Percentiles rank a stretch among this genome's conserved stretches.
These are phyloP conservation scores for Cololabis saira DNA, from an alignment of 2,113 vertebrate species.

Conservation along the genomic window DNA sequence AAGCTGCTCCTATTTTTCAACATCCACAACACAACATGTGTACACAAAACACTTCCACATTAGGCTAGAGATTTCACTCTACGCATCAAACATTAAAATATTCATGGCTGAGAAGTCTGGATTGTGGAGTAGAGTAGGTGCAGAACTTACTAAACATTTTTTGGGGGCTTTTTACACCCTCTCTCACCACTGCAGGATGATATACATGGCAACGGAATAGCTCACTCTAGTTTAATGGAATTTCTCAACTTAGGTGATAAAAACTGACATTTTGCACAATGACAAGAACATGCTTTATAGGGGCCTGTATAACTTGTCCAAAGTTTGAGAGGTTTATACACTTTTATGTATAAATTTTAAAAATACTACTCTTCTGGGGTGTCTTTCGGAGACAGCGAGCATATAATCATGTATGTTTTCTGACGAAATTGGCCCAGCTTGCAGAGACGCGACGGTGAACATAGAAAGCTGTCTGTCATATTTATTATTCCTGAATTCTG, in stretches of 20 bases:
- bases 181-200: conserved; percentile 32
- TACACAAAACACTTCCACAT: conserved; percentile 22
- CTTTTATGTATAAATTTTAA: not conserved
- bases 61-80: conserved; percentile 41
- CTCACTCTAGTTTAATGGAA: conserved; percentile 11
- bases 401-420: too few species aligned
- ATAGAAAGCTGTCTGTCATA: too few species aligned
- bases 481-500: too few species aligned
- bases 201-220: conserved; percentile 12
- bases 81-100: conserved; percentile 59
- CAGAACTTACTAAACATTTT: conserved; percentile 15
- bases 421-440: too few species aligned
- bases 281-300: not conserved
- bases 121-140: conserved; percentile 43
- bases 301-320: not conserved
- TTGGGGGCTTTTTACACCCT: conserved; percentile 32
- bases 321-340: not conserved
- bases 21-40: too few species aligned
- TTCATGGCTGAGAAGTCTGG: conserved; percentile 32
- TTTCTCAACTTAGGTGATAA: conserved; percentile 9
- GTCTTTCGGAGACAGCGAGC: not conserved
- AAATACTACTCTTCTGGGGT: not conserved
- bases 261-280: not conserved
- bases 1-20: too few species aligned
- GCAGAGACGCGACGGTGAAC: too few species aligned